phyloP scores from a whole-genome alignment of 2,888 invertebrate species.

The Athrips mouffetella region DNA sequence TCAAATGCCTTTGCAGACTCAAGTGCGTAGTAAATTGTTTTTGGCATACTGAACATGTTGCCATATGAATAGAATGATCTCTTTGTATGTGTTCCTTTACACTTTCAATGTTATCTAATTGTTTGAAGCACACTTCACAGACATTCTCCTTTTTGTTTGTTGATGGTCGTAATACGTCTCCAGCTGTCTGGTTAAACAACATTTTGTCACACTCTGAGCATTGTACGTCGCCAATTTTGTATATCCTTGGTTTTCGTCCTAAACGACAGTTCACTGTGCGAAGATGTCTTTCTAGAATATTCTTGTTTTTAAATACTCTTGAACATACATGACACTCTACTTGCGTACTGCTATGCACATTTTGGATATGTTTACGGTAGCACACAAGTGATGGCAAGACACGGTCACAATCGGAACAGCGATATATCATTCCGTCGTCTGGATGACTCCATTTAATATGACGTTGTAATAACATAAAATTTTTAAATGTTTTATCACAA shows the following conservation, averaged over 20 bases:
- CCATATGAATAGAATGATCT: slow-evolving; percentile 33
- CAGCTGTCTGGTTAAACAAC: slow-evolving; percentile 31
- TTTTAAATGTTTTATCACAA: slow-evolving; percentile 38
- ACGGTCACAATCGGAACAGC: slow-evolving; percentile 36
- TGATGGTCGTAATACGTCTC: slow-evolving; percentile 33
- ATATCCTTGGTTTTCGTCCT: slow-evolving; percentile 18
- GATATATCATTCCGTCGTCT: slow-evolving; percentile 34
- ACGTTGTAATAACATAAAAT: slow-evolving; percentile 35
- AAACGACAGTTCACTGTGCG: slow-evolving; percentile 17
- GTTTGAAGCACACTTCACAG: slow-evolving; percentile 30
- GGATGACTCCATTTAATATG: slow-evolving; percentile 43
- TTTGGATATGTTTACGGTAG: slow-evolving; percentile 34
- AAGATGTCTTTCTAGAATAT: slow-evolving; percentile 22
- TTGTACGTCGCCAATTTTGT: slow-evolving; percentile 26
- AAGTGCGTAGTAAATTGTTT: slow-evolving; percentile 38
- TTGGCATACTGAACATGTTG: slow-evolving; percentile 33
- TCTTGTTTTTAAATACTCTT: slow-evolving; percentile 25
- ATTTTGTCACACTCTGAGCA: slow-evolving; percentile 28
- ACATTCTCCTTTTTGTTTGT: slow-evolving; percentile 9
- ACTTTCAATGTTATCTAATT: slow-evolving; percentile 30
- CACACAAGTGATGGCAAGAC: slow-evolving; percentile 30
- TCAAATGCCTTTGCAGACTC: slow-evolving; percentile 37
- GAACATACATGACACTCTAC: slow-evolving; percentile 24
- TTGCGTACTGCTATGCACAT: slow-evolving; percentile 29
- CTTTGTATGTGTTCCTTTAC: slow-evolving; percentile 36